Evolutionary conservation across 1,140 invertebrate genomes (phyloP).

Genomic region (Caerostris darwini): DNA sequence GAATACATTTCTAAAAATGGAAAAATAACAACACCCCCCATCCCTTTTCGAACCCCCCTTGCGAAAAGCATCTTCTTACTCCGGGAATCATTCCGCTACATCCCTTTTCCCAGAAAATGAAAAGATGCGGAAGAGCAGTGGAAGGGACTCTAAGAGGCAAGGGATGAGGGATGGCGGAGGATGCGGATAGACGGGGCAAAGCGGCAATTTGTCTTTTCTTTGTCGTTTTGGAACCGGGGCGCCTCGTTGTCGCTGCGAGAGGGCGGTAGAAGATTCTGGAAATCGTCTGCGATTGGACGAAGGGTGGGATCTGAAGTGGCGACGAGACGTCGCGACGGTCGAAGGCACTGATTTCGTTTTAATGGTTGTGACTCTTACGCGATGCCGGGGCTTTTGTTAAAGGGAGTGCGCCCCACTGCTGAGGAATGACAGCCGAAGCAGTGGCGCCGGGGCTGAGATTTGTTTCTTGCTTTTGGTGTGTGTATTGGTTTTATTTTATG

Average conservation of each 20-base stretch:
- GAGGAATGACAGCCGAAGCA: constrained; percentile 11
- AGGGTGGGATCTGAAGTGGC: background rate
- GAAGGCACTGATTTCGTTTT: constrained; percentile 47
- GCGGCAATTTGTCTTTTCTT: constrained; percentile 47
- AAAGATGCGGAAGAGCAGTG: constrained; percentile 65
- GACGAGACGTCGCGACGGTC: constrained; percentile 28
- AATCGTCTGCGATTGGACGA: constrained; percentile 19
- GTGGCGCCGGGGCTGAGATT: constrained; percentile 9
- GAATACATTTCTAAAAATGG: constrained; percentile 68
- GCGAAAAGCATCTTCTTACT: background rate
- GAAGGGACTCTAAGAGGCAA: constrained; percentile 42
- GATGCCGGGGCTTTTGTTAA: background rate
- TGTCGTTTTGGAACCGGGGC: background rate
- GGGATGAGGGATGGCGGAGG: background rate
- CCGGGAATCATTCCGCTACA: constrained; percentile 20
- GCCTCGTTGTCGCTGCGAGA: background rate
- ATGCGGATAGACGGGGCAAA: background rate
- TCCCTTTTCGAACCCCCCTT: background rate
- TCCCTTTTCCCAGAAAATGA: background rate
- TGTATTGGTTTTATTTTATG: background rate
- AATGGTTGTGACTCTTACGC: constrained; percentile 30
- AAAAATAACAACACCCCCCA: constrained; percentile 45
- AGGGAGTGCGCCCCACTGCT: background rate
- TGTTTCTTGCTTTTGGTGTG: background rate
- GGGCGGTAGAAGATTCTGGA: background rate